Conservation (phyloP, 2,113 vertebrate genomes). For the Xiphophorus maculatus region DNA sequence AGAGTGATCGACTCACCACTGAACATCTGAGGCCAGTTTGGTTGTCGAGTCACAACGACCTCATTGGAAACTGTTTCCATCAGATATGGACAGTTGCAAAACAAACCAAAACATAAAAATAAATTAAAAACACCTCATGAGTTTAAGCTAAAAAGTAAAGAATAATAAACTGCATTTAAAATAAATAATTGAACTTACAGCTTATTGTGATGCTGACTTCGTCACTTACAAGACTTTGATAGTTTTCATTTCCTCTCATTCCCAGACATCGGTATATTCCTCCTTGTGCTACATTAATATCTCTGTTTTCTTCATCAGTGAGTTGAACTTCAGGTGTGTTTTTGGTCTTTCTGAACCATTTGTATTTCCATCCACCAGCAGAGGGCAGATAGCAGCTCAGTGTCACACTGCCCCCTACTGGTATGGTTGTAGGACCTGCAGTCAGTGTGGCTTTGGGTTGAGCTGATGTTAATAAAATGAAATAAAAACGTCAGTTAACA, state of each 20-base stretch:
- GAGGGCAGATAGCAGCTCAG: slow-evolving; percentile 4
- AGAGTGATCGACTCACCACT: no score
- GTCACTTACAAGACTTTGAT: slow-evolving; percentile 4
- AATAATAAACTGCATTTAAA: background rate
- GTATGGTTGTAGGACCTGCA: background rate
- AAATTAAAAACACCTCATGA: no score
- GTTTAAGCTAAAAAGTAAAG: no score
- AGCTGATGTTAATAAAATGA: background rate
- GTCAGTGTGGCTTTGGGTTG: background rate
- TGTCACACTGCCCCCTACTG: background rate
- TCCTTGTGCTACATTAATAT: slow-evolving; percentile 7
- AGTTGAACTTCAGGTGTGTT: background rate
- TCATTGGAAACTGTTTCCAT: no score
- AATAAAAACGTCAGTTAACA: no score
- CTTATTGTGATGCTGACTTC: background rate
- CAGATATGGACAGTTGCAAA: no score
- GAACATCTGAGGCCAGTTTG: no score
- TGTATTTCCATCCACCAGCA: slow-evolving; percentile 11
- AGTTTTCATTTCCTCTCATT: background rate
- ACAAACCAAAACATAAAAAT: no score
- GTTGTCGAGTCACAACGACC: no score
- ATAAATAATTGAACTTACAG: accelerated
- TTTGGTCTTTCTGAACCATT: slow-evolving; percentile 6
- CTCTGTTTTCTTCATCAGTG: background rate
- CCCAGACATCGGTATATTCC: slow-evolving; percentile 17